These are phyloP conservation scores for Odontophorus gujanensis DNA, from an alignment of 2,113 vertebrate species.

Conservation along the genomic window DNA sequence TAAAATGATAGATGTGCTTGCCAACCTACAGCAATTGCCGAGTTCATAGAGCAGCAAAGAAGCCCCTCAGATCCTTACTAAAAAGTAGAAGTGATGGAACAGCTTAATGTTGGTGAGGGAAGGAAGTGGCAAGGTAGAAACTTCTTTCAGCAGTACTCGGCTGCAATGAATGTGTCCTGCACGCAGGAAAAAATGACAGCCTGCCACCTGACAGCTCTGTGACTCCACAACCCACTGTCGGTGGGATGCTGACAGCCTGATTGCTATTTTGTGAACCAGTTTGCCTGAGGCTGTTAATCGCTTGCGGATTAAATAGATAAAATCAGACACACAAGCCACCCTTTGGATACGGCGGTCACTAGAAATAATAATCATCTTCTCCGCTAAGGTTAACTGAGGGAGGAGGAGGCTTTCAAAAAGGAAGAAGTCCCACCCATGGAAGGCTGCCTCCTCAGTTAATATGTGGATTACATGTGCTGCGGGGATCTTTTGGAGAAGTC, in stretches of 20 bases:
- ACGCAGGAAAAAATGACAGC: neutral
- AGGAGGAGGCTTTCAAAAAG: neutral
- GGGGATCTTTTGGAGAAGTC: neutral
- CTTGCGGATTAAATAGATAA: neutral
- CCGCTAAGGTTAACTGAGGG: neutral
- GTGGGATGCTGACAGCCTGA: neutral
- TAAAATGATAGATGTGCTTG: neutral
- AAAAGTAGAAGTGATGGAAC: neutral
- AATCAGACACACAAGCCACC: neutral
- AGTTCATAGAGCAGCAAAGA: neutral
- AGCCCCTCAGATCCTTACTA: neutral
- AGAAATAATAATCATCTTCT: neutral
- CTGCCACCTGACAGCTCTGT: neutral
- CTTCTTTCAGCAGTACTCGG: neutral
- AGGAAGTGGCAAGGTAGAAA: neutral
- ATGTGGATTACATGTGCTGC: neutral
- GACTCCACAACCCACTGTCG: neutral
- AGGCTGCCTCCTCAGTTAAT: neutral
- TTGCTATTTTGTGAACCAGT: neutral
- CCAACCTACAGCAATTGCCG: neutral
- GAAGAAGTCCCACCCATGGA: neutral
- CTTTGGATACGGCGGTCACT: neutral
- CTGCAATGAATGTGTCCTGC: neutral
- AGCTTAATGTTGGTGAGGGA: neutral
- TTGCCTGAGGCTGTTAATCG: neutral